These are phyloP conservation scores for Pionites leucogaster DNA, from an alignment of 2,113 vertebrate genomes.

Conservation along the genomic window DNA sequence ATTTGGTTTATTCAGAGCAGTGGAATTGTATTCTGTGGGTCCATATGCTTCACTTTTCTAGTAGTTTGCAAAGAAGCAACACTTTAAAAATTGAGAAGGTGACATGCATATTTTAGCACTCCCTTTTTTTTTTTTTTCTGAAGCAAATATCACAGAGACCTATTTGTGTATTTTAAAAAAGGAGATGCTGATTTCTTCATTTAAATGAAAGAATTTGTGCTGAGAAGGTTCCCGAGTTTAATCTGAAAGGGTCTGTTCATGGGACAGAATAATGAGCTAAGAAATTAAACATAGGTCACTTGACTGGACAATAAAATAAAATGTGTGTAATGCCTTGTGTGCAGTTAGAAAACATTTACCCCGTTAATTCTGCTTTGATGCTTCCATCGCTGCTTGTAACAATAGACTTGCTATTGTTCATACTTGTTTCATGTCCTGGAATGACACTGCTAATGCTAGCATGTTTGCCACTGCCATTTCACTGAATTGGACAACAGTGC, in stretches of 20 bases:
- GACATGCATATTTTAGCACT: not conserved
- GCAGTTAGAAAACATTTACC: not conserved
- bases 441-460: constrained; percentile 38
- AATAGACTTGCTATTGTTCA: not conserved
- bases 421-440: not conserved
- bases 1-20: not conserved
- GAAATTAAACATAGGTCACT: not conserved
- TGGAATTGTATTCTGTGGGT: not conserved
- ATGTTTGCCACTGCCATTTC: constrained; percentile 11
- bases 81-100: not conserved
- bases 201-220: not conserved
- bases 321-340: constrained; percentile 53
- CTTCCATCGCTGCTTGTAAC: constrained; percentile 1
- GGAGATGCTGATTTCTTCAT: not conserved
- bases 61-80: not conserved
- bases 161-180: not conserved
- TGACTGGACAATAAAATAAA: not conserved
- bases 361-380: not conserved
- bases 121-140: not conserved
- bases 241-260: not conserved
- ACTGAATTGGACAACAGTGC: not conserved
- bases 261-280: not conserved
- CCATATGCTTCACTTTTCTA: not conserved
- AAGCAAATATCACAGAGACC: not conserved
- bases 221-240: not conserved